A percentile compares a stretch with the other conserved stretches of the same genome.
Evolutionary conservation across 2,797 vertebrate genomes (phyloP).

Genomic region (Apodemus agrarius): DNA sequence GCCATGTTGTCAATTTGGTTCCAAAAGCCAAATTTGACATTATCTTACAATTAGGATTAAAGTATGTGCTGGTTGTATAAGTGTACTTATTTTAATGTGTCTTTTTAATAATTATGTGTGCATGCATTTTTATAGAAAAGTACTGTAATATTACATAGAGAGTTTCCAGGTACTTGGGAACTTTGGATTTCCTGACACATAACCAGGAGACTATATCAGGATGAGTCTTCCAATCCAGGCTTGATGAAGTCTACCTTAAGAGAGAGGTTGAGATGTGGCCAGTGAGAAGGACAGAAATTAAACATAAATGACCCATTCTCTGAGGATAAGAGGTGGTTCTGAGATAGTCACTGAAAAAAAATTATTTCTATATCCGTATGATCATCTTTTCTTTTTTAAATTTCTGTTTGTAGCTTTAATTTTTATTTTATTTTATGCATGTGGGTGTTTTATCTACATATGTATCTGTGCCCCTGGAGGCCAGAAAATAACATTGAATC

Average conservation of each 20-base stretch:
- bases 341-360: background rate
- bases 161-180: background rate
- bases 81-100: background rate
- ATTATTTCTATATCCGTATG: background rate
- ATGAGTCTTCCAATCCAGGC: background rate
- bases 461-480: background rate
- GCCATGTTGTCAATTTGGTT: background rate
- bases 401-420: background rate
- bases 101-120: background rate
- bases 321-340: background rate
- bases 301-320: background rate
- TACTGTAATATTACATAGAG: background rate
- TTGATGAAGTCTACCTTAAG: background rate
- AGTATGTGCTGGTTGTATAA: background rate
- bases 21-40: background rate
- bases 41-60: slow-evolving; percentile 21
- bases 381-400: background rate
- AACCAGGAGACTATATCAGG: background rate
- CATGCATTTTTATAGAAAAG: background rate
- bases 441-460: background rate
- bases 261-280: background rate
- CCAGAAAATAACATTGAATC: background rate
- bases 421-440: background rate
- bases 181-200: background rate
- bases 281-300: background rate